phyloP scores from a whole-genome alignment of 2,113 vertebrate genomes.

The Formicarius rufipectus region DNA sequence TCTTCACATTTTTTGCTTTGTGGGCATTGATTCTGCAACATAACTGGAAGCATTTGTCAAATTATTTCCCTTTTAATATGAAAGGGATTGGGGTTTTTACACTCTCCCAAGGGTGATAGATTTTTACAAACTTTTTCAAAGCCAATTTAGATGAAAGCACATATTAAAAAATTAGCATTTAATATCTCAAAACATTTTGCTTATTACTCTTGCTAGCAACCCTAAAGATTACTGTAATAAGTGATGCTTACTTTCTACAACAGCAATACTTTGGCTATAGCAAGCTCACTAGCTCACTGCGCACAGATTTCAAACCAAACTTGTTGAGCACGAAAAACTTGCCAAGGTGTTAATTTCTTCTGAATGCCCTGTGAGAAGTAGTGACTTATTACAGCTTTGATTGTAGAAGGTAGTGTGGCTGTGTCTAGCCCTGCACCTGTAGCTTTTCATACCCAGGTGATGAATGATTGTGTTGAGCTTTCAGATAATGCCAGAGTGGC shows the following conservation, averaged over 20 bases:
- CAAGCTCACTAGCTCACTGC: not conserved
- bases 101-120: not conserved
- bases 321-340: rapidly evolving
- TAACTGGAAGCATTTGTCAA: conserved; percentile 45
- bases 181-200: not conserved
- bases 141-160: conserved; percentile 32
- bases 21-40: conserved; percentile 55
- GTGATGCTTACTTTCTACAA: not conserved
- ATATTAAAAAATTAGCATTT: not conserved
- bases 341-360: not conserved
- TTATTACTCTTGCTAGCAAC: not conserved
- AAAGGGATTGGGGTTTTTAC: not conserved
- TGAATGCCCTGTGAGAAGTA: not conserved
- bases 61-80: not conserved
- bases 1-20: conserved; percentile 5
- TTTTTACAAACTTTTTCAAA: conserved; percentile 50
- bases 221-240: not conserved
- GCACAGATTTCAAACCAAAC: not conserved
- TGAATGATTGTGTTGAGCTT: not conserved
- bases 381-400: not conserved
- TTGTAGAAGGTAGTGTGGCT: not conserved
- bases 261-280: not conserved
- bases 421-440: not conserved
- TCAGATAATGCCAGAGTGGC: not conserved
- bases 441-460: not conserved